Evolutionary conservation across 2,888 invertebrate genomes (phyloP).

Genomic region (Scaptomyza caliginosa): DNA sequence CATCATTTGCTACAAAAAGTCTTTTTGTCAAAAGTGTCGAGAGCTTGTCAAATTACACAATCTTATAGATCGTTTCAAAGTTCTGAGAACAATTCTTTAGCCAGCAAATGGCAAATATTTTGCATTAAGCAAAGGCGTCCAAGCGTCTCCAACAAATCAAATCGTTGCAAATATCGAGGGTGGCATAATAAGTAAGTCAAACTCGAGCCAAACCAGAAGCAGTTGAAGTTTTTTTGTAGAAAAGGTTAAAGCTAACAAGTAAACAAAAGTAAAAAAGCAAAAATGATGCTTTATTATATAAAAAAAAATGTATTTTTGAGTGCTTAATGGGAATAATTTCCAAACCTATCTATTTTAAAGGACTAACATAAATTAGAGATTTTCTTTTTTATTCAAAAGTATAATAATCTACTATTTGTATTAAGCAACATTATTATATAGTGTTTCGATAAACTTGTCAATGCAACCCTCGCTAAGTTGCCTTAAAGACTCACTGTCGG

Average conservation of each 20-base stretch:
- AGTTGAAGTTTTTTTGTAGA: no score
- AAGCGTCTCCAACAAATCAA: conserved; percentile 16
- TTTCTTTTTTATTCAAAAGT: background rate
- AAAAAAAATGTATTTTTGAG: no score
- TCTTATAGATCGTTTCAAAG: conserved; percentile 11
- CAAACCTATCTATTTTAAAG: no score
- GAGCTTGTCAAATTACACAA: conserved; percentile 54
- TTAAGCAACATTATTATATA: no score
- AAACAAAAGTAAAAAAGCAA: no score
- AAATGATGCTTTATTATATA: no score
- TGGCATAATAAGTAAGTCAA: background rate
- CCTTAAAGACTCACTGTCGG: background rate
- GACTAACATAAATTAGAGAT: no score
- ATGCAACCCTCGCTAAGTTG: conserved; percentile 12
- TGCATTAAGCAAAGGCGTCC: conserved; percentile 19
- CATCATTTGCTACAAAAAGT: no score
- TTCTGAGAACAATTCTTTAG: conserved; percentile 11
- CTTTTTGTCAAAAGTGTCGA: conserved; percentile 27
- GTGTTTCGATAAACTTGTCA: no score
- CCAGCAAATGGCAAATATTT: background rate
- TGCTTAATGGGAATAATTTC: no score
- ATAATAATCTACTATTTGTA: no score
- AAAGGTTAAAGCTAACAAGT: no score
- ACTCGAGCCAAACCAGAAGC: background rate
- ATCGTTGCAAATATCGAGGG: conserved; percentile 24